phyloP scores from a whole-genome alignment of 2,113 vertebrate species.

The Atlantisia rogersi region DNA sequence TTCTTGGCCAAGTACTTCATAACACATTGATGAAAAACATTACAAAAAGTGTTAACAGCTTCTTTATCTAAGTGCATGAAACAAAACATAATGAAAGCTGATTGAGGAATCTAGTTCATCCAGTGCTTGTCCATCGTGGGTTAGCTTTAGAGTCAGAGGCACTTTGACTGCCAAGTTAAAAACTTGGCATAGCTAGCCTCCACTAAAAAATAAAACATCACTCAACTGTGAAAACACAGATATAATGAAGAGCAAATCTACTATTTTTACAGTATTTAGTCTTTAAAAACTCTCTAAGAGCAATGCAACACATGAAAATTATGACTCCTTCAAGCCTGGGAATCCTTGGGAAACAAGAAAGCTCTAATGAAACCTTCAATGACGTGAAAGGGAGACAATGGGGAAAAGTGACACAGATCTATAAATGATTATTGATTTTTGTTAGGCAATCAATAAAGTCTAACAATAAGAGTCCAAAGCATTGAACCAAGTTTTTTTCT shows the following conservation, averaged over 20 bases:
- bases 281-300: neutral
- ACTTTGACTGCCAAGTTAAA: neutral
- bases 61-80: neutral
- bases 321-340: neutral
- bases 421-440: neutral
- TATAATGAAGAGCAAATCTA: neutral
- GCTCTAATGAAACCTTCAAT: neutral
- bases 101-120: neutral
- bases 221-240: neutral
- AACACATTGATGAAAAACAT: neutral
- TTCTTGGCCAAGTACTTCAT: neutral
- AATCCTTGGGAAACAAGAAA: neutral
- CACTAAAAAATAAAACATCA: neutral
- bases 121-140: neutral
- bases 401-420: neutral
- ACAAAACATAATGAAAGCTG: neutral
- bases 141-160: neutral
- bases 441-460: neutral
- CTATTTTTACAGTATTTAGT: neutral
- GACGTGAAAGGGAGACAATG: neutral
- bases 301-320: rapidly evolving
- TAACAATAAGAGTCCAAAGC: neutral
- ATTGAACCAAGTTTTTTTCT: neutral
- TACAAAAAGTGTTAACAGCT: neutral
- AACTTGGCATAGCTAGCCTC: neutral